Base-by-base conservation (phyloP, 2,113 vertebrate genomes). In the Dryoscopus gambensis region DNA sequence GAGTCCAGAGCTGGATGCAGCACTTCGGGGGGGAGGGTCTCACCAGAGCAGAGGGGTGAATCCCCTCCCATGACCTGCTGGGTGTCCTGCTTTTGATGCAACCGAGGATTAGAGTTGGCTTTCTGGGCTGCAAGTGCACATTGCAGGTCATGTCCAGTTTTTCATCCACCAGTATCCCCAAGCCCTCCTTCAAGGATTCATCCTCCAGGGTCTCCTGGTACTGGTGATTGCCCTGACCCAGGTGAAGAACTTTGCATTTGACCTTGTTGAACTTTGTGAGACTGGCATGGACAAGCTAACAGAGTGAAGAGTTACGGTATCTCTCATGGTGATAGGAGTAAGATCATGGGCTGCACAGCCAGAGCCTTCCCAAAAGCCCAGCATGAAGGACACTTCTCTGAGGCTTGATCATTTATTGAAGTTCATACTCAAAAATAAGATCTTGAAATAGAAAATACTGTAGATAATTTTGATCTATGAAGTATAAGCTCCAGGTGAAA, bases 81-180 rank as follows among this genome's bases (percentile, higher is more conserved):
- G 31, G 13, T 27, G 16, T 0, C 1, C 6, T 89, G 8, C 47
- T 74, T 90, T 23, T n/a, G 15, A 20, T 63, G 64, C 65, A 82
- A 59, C 11, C 24, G 13, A 20, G 44, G 31, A 64, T 2, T 2
- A 4, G 2, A 3, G 11, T 13, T 1, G 2, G 11, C 44, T 13
- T 73, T 77, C 42, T 55, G 59, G 17, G n/a, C 21, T 77, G 4
- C 5, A 2, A 77, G 24, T 0, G 0, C 31, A 30, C 9, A 7
- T 5, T 73, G 31, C 2, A 7, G 24, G 5, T 63, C 27, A 25
- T 2, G 13, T 27, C 35, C 25, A 30, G 9, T 7, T 69, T 73
- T 85, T 35, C 24, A 73, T 17, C 15, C 24, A 55, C 12, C 64
- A 46, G 7, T 25, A 59, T 11, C 22, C 21, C 13, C 28, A 73